A percentile compares a stretch with the other conserved stretches of the same genome.
phyloP scores from a whole-genome alignment of 2,888 invertebrate genomes.

The Meganola albula region DNA sequence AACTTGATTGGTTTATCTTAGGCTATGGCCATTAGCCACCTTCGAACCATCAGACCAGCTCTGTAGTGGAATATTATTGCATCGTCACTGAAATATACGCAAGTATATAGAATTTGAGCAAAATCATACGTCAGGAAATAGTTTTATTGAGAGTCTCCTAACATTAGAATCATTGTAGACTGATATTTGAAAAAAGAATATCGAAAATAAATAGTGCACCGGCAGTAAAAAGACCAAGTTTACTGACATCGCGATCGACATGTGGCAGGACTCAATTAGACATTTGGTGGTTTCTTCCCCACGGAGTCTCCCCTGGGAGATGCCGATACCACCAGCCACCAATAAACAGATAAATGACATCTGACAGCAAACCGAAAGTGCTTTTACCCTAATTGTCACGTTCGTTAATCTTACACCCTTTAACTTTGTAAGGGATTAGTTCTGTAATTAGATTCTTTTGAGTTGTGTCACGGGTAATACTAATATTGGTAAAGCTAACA shows the following conservation, averaged over 20 bases:
- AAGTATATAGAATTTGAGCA: too few species aligned
- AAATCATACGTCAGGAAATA: too few species aligned
- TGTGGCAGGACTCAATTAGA: constrained; percentile 24
- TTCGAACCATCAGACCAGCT: too few species aligned
- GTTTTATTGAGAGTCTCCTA: too few species aligned
- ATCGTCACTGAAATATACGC: too few species aligned
- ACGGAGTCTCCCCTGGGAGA: constrained; percentile 16
- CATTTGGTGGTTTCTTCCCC: constrained; percentile 6
- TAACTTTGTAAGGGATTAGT: constrained; percentile 27
- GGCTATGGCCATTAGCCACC: too few species aligned
- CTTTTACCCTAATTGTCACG: constrained; percentile 35
- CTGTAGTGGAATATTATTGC: too few species aligned
- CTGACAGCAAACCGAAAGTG: constrained; percentile 23
- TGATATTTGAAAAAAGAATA: constrained; percentile 2
- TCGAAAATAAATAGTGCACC: too few species aligned
- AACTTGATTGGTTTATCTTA: too few species aligned
- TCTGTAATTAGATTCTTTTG: constrained; percentile 28
- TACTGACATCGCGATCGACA: constrained; percentile 16
- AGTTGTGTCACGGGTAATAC: constrained; percentile 12
- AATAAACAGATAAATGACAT: constrained; percentile 25
- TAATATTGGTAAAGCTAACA: too few species aligned
- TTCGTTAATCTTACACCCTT: constrained; percentile 32
- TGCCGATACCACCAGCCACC: too few species aligned
- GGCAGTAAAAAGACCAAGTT: constrained; percentile 17
- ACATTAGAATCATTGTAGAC: too few species aligned